A percentile compares a stretch with the other conserved stretches of the same genome.
Evolutionary conservation across 2,888 invertebrate species (phyloP).

Genomic region (Campoplex nolae): DNA sequence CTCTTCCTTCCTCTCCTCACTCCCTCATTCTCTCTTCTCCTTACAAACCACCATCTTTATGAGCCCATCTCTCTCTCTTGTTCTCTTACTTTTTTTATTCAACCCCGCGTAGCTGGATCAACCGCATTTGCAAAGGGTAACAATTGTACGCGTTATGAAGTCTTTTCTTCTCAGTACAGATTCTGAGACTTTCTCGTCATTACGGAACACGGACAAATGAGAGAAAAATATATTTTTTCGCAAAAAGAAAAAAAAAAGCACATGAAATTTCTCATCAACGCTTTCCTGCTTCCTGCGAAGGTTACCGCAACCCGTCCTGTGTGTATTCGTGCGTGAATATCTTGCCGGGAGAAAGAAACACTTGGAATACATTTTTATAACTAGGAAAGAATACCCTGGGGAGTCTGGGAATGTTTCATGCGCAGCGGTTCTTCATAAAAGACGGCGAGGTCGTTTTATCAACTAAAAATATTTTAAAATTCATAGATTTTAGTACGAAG

Average conservation of each 20-base stretch:
- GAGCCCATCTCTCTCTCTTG: background rate
- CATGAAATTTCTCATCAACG: background rate
- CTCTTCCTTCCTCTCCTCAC: conserved; percentile 24
- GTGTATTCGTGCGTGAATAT: conserved; percentile 25
- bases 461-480: background rate
- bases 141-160: conserved; percentile 27
- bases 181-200: conserved; percentile 24
- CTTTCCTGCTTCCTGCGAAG: background rate
- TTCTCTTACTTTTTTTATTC: conserved; percentile 10
- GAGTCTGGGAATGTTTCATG: background rate
- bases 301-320: background rate
- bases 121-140: conserved; percentile 45
- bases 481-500: background rate
- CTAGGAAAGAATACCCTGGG: background rate
- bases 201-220: conserved; percentile 1
- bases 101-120: background rate
- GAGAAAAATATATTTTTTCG: background rate
- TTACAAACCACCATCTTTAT: conserved; percentile 11
- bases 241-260: background rate
- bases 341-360: background rate
- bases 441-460: background rate
- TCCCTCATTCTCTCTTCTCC: background rate
- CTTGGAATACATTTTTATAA: background rate
- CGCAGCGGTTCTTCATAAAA: background rate
- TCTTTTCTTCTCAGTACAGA: conserved; percentile 1